phyloP scores from a whole-genome alignment of 2,797 vertebrate genomes.

The Semaprochilodus insignis region DNA sequence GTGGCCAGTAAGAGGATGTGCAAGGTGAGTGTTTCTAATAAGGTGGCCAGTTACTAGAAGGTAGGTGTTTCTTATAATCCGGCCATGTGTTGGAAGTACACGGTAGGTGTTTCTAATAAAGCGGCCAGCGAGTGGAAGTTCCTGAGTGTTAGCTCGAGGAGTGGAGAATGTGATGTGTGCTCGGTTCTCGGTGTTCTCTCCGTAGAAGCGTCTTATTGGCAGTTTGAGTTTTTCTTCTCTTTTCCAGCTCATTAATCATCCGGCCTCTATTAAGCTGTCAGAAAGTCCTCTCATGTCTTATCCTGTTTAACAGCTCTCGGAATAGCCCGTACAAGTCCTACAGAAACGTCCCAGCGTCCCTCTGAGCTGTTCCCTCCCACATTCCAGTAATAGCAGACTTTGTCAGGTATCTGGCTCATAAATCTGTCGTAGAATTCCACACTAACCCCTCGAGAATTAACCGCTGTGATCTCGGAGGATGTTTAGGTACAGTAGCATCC shows the following conservation, averaged over 20 bases:
- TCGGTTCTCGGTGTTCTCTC: no score
- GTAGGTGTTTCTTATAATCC: no score
- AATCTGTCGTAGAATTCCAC: not conserved
- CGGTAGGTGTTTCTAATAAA: no score
- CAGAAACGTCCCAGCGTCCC: not conserved
- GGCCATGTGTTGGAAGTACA: no score
- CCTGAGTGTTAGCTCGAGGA: rapidly evolving
- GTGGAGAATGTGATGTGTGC: no score
- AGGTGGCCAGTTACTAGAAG: no score
- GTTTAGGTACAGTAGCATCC: not conserved
- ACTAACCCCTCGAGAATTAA: not conserved
- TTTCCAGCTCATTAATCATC: not conserved
- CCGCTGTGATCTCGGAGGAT: not conserved
- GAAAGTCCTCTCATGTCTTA: not conserved
- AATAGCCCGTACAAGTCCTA: not conserved
- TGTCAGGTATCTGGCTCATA: not conserved
- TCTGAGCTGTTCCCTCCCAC: not conserved
- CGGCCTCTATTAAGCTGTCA: not conserved
- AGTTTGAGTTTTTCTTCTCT: not conserved
- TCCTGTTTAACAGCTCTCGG: conserved; percentile 4
- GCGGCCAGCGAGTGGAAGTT: no score
- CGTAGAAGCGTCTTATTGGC: not conserved
- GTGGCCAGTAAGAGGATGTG: no score
- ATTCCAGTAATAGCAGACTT: not conserved
- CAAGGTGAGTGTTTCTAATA: no score